Base-by-base conservation (phyloP, 2,888 invertebrate species). In the Agrenia bidenticulata region DNA sequence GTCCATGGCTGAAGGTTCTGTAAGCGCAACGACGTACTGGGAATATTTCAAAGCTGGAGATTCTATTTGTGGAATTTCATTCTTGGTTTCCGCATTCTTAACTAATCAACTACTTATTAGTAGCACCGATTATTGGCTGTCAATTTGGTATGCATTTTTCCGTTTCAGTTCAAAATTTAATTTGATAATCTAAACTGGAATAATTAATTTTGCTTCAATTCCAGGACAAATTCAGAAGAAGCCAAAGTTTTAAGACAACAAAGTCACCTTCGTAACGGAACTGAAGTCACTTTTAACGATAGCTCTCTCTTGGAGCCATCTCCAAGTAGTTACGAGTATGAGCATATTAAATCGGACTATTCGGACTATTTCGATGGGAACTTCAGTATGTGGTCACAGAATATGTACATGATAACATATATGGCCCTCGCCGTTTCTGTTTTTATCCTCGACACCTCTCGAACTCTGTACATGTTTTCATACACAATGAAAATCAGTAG, bases 21-120 rank as follows among this genome's bases (percentile, higher is more conserved):
- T 77, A 13, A 70, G 65, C n/a, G 58, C 42, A 0, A 67, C 68
- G 50, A 72, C 73, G 1, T 92, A 92, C 59, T 71, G 69, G 69
- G 63, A 73, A 15, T 77, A 77, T 55, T 77, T 77, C 57, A 55
- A 54, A 27, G 64, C 74, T n/a, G 77, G 77, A 2, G 64, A 72
- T 15, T 67, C 70, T 15, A 23, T 42, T n/a, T 57, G 55, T 11
- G 66, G 69, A 13, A 57, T 74, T 13, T 53, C 69, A 2, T 61
- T 72, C 26, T 55, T 87, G 9, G 78, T 83, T 2, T 37, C 82
- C 0, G 73, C 79, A 17, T 80, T 80, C 71, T 56, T 81, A 5
- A 61, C 77, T 1, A 79, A 80, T 2, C 81, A 81, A 73, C 64
- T 73, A 1, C 63, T 79, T 5, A 80, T 79, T 66, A 77, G 79